Conservation (phyloP, 2,888 invertebrate genomes). For the Syrphus vitripennis region DNA sequence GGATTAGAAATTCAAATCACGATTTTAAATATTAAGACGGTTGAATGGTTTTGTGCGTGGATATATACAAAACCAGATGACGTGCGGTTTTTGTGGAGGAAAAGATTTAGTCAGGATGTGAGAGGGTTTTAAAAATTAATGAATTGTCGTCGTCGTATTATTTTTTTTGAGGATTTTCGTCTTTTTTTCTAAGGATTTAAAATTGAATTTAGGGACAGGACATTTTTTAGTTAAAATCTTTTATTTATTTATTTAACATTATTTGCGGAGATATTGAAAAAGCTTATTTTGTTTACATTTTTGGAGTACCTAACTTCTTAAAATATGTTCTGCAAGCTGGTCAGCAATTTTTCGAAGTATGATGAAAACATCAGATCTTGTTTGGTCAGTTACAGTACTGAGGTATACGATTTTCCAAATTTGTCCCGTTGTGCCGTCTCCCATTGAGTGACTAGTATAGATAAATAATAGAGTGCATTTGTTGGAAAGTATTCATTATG, state of each 20-base stretch:
- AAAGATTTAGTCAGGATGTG: neutral
- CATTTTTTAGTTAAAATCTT: neutral
- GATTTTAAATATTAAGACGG: slow-evolving; percentile 35
- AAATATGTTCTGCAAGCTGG: too few species aligned
- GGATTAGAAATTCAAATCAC: slow-evolving; percentile 63
- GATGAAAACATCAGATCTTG: too few species aligned
- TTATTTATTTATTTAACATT: neutral
- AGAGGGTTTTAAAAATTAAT: neutral
- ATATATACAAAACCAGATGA: slow-evolving; percentile 52
- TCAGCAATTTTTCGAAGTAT: too few species aligned
- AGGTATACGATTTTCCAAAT: too few species aligned
- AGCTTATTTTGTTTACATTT: too few species aligned
- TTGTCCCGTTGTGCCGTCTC: too few species aligned
- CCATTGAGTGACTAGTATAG: too few species aligned
- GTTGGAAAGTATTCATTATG: too few species aligned
- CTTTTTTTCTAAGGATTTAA: neutral
- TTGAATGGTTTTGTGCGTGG: slow-evolving; percentile 3
- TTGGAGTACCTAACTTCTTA: too few species aligned
- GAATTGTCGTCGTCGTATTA: neutral
- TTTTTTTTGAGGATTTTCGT: neutral
- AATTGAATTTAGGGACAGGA: neutral
- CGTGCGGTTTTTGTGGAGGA: neutral
- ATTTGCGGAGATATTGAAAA: neutral
- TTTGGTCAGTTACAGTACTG: too few species aligned
- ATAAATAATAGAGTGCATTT: too few species aligned